These are phyloP conservation scores for Cyanocitta stelleri DNA, from an alignment of 2,113 vertebrate species.

Conservation along the genomic window DNA sequence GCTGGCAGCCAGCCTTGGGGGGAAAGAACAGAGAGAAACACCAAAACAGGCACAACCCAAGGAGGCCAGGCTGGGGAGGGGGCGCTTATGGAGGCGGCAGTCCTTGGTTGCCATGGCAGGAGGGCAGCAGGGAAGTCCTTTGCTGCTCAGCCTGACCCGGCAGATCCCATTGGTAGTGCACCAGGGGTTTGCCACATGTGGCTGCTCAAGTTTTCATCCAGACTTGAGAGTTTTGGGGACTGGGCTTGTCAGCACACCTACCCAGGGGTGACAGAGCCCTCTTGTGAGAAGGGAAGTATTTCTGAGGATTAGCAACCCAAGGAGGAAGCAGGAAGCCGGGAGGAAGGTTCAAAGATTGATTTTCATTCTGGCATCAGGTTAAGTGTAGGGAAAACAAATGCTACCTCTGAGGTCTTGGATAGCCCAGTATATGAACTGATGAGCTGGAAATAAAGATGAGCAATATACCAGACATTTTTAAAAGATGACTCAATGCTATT, in stretches of 20 bases:
- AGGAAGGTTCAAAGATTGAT: background rate
- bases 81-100: rapidly evolving
- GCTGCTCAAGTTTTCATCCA: background rate
- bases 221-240: background rate
- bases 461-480: background rate
- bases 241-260: background rate
- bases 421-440: background rate
- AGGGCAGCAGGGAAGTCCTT: background rate
- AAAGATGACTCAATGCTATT: slow-evolving; percentile 6
- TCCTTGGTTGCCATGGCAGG: background rate
- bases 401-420: background rate
- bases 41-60: background rate
- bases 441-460: slow-evolving; percentile 9
- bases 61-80: background rate
- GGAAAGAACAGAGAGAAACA: background rate
- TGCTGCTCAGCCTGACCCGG: rapidly evolving
- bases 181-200: rapidly evolving
- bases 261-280: background rate
- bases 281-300: background rate
- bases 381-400: background rate
- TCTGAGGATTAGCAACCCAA: background rate
- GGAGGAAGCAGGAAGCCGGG: background rate
- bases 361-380: slow-evolving; percentile 24
- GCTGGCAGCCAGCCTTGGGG: background rate
- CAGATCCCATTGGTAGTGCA: rapidly evolving